These are phyloP conservation scores for Typhlichthys eigenmanni DNA, from an alignment of 2,797 vertebrate genomes.

Conservation along the genomic window DNA sequence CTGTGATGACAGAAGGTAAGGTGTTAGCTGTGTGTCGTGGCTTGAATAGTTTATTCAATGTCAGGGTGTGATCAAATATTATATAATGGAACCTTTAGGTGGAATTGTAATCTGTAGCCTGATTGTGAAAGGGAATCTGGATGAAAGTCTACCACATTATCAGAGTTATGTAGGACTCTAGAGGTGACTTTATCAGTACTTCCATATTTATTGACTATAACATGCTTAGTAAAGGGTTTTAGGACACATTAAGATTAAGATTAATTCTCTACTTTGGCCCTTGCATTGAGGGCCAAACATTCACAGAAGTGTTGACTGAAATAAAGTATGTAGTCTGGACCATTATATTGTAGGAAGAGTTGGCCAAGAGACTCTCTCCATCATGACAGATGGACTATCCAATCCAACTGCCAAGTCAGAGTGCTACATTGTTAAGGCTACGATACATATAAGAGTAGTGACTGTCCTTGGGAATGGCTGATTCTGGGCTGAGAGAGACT, in stretches of 20 bases:
- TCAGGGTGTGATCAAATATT: slow-evolving; percentile 14
- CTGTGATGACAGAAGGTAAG: background rate
- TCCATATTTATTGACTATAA: too few relatives aligned
- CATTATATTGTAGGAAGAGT: background rate
- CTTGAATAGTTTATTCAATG: background rate
- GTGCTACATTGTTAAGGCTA: background rate
- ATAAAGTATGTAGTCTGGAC: background rate
- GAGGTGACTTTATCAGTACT: too few relatives aligned
- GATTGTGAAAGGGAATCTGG: too few relatives aligned
- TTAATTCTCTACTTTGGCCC: background rate
- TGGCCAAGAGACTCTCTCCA: slow-evolving; percentile 9
- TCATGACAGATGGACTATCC: slow-evolving; percentile 22
- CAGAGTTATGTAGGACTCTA: too few relatives aligned
- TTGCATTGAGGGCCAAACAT: background rate
- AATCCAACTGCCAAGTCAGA: background rate
- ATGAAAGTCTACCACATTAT: too few relatives aligned
- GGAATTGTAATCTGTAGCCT: too few relatives aligned
- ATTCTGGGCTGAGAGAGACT: background rate
- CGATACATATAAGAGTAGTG: too few relatives aligned
- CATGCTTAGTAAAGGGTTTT: background rate
- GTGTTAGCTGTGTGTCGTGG: background rate
- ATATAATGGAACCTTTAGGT: too few relatives aligned
- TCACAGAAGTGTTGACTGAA: background rate
- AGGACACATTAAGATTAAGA: background rate
- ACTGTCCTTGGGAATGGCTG: background rate